Percentiles rank a stretch among this genome's conserved stretches.
phyloP scores from a whole-genome alignment of 2,113 vertebrate genomes.

The Chaetorhynchus papuensis region DNA sequence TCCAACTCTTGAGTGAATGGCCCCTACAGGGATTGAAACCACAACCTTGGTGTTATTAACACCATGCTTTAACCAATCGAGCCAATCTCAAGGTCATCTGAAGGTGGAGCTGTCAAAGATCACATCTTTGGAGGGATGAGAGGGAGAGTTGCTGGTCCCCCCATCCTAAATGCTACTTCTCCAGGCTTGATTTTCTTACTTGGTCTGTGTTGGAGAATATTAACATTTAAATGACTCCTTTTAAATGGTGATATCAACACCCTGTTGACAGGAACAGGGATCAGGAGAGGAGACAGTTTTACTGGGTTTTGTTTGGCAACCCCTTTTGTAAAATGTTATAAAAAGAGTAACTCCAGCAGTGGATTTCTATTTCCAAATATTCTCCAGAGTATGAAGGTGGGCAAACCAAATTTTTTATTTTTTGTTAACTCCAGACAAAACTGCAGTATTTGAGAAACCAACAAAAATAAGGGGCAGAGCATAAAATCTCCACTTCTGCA shows the following conservation, averaged over 20 bases:
- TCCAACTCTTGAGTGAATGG: background rate
- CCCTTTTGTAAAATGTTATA: background rate
- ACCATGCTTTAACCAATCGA: background rate
- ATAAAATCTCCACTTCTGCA: background rate
- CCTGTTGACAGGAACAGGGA: background rate
- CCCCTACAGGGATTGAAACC: background rate
- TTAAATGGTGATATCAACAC: background rate
- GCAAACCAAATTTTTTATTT: background rate
- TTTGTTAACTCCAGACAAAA: background rate
- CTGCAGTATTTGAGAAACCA: background rate
- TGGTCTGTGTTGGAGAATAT: background rate
- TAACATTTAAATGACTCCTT: background rate
- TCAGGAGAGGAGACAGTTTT: background rate
- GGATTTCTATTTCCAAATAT: background rate
- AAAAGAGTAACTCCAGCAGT: background rate
- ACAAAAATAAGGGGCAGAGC: background rate
- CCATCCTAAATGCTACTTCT: background rate
- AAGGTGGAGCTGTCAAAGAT: background rate
- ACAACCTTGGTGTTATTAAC: background rate
- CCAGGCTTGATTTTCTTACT: background rate
- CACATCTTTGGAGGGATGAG: background rate
- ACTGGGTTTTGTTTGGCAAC: background rate
- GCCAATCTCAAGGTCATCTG: background rate
- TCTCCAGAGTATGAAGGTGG: background rate
- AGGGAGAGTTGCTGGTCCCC: background rate